phyloP scores from a whole-genome alignment of 2,888 invertebrate species.

The Hybos culiciformis region DNA sequence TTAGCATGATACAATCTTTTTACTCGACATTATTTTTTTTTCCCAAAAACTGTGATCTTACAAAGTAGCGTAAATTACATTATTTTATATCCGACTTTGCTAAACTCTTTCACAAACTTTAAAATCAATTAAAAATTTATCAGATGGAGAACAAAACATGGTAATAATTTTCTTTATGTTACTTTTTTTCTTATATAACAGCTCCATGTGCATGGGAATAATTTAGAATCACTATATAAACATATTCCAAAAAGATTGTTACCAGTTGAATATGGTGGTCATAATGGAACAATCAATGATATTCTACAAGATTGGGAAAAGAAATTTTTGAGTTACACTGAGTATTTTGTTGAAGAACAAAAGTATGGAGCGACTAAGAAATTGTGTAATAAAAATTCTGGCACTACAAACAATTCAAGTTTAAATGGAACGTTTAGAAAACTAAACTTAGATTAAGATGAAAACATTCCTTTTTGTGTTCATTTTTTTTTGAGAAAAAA shows the following conservation, averaged over 20 bases:
- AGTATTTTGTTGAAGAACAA: slow-evolving; percentile 26
- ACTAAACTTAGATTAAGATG: slow-evolving; percentile 16
- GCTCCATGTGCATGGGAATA: slow-evolving; percentile 42
- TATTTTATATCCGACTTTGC: no score
- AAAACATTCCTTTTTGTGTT: slow-evolving; percentile 4
- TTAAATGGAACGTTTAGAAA: slow-evolving; percentile 18
- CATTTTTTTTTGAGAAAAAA: background rate
- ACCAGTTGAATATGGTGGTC: slow-evolving; percentile 53
- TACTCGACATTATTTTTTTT: no score
- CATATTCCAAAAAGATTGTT: slow-evolving; percentile 43
- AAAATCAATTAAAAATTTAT: slow-evolving; percentile 8
- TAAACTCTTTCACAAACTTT: no score
- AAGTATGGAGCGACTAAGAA: slow-evolving; percentile 27
- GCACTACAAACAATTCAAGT: slow-evolving; percentile 12
- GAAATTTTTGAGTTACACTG: slow-evolving; percentile 25
- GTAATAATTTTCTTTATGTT: slow-evolving; percentile 12
- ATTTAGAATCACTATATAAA: slow-evolving; percentile 43
- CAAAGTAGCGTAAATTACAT: no score
- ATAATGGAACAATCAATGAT: slow-evolving; percentile 36
- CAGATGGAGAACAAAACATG: slow-evolving; percentile 10
- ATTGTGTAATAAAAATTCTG: slow-evolving; percentile 17
- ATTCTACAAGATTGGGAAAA: slow-evolving; percentile 29
- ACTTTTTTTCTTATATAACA: slow-evolving; percentile 22
- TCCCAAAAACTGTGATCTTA: no score
- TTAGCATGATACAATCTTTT: slow-evolving; percentile 15